Evolutionary conservation across 2,888 invertebrate species (phyloP).

Genomic region (Caenorhabditis zanzibari): DNA sequence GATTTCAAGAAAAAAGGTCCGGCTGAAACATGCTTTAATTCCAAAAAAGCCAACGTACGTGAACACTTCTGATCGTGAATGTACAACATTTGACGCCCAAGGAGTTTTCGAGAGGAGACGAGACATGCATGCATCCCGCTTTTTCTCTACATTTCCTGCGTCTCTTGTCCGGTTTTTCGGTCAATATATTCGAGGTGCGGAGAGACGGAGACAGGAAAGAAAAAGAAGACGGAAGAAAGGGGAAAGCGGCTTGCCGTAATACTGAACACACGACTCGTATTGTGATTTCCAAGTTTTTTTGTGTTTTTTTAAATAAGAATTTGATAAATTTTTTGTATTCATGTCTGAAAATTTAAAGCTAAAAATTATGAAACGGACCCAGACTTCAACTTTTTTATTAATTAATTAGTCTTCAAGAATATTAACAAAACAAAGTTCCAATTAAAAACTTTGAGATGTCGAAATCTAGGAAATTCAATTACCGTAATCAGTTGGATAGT

Average conservation of each 20-base stretch:
- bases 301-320: too few species aligned
- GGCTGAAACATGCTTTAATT: too few species aligned
- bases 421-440: too few species aligned
- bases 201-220: neutral
- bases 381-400: too few species aligned
- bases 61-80: slow-evolving; percentile 17
- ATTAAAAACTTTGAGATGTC: too few species aligned
- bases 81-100: slow-evolving; percentile 15
- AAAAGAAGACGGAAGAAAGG: slow-evolving; percentile 1
- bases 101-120: neutral
- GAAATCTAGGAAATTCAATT: too few species aligned
- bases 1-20: too few species aligned
- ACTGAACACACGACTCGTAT: slow-evolving; percentile 40
- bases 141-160: slow-evolving; percentile 14
- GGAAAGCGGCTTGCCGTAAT: slow-evolving; percentile 41
- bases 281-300: slow-evolving; percentile 9
- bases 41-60: slow-evolving; percentile 7
- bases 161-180: slow-evolving; percentile 45
- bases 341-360: neutral
- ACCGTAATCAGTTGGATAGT: too few species aligned
- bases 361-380: neutral
- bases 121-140: neutral
- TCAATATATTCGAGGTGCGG: slow-evolving; percentile 24
- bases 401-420: too few species aligned
- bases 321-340: neutral